phyloP scores from a whole-genome alignment of 92 coral and sea anemone genomes.

The Galaxea fascicularis region DNA sequence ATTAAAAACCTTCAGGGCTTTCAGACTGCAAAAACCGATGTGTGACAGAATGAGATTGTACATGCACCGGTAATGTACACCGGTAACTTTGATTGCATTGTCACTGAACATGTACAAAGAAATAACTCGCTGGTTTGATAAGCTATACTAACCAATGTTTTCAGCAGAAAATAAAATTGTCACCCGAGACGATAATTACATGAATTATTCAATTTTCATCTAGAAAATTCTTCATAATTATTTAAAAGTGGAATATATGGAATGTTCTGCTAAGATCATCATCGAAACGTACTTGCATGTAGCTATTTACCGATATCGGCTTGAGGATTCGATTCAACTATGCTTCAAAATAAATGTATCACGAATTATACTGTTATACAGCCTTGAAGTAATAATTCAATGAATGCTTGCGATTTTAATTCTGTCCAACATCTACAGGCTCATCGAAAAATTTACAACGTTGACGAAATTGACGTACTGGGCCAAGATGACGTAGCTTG shows the following conservation, averaged over 20 bases:
- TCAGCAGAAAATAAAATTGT: background rate
- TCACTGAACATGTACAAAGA: background rate
- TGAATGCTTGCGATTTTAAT: background rate
- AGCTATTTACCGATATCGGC: background rate
- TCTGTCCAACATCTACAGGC: background rate
- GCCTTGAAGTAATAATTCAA: background rate
- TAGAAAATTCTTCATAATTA: slow-evolving; percentile 3
- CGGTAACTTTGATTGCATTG: background rate
- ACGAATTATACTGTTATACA: background rate
- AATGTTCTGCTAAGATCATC: background rate
- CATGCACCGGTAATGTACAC: too few species aligned
- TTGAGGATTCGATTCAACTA: background rate
- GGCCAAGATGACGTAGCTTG: slow-evolving; percentile 2
- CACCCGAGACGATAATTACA: background rate
- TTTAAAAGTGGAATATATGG: background rate
- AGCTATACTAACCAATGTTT: too few species aligned
- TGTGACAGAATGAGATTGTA: too few species aligned
- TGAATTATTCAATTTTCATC: slow-evolving; percentile 11
- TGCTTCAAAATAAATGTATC: too few species aligned
- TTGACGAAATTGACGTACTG: slow-evolving; percentile 15
- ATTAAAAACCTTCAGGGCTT: background rate
- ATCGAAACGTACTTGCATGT: background rate
- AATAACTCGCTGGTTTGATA: background rate
- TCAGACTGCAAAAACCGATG: too few species aligned
- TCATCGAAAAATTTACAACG: background rate